Evolutionary conservation across 1,140 invertebrate species (phyloP), one percentile per base, ranked within the genome.

Genomic region (Drosophila persimilis): DNA sequence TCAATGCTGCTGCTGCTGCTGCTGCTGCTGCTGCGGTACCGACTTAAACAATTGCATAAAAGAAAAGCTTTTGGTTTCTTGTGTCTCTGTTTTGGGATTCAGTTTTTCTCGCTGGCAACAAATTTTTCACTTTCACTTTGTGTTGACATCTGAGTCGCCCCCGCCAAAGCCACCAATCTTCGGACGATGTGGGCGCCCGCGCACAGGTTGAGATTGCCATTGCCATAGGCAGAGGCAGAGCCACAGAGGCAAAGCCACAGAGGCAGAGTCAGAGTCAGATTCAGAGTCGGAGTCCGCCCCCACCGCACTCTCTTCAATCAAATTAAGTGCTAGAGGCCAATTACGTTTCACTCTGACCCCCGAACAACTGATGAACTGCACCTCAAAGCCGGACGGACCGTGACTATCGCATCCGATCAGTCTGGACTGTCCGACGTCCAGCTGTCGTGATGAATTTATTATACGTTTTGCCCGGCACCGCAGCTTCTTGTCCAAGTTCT

Each of bases 271-370:
- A 51, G 7, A 51, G 48, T 50, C 31, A 24, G 26, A 31, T 17
- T 29, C 20, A 1, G 9, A 11, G 26, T 56, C 1, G 13, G 11
- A 22, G 31, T 35, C 22, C 59, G 22, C 29, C 54, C 60, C 17
- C 41, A 13, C n/a, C 22, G 29, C 31, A 51, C 50, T 56, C 47
- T 73, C 70, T 41, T 73, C 72, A 88, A 88, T 88, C 75, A 78
- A 88, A 79, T 83, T 78, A 83, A 88, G 58, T 85, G 74, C 84
- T 66, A 63, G 54, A 58, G 84, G 83, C 71, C 83, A 88, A 88
- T 88, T 88, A 88, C 83, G 72, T 83, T 88, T 88, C 75, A 83
- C 83, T 88, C 74, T 88, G 78, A 88, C 83, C 83, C 64, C 83
- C 26, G 43, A 47, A 46, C 77, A 44, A 62, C 69, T 73, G 77